Conservation (phyloP, 2,113 vertebrate genomes). For the Bothrops jararaca region DNA sequence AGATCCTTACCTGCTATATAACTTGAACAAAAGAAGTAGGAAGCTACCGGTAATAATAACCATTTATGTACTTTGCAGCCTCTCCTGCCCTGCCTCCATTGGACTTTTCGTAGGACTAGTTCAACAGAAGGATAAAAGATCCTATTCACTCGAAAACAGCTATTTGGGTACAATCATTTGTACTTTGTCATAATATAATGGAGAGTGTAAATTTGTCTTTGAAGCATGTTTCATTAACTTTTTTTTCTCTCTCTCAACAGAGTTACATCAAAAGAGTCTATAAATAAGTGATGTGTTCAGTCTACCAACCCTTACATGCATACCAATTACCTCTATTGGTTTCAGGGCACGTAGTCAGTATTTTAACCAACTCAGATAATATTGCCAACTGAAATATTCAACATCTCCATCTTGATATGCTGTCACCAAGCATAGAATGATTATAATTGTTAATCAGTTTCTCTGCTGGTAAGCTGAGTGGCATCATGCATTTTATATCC, state of each 20-base stretch:
- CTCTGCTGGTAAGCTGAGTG: slow-evolving; percentile 75
- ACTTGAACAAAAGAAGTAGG: slow-evolving; percentile 41
- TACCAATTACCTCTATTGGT: slow-evolving; percentile 81
- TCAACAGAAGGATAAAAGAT: slow-evolving; percentile 61
- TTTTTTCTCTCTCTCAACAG: slow-evolving; percentile 54
- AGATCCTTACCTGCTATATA: not conserved
- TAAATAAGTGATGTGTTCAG: slow-evolving; percentile 82
- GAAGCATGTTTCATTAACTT: slow-evolving; percentile 79
- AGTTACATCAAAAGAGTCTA: slow-evolving; percentile 80
- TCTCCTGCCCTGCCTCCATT: slow-evolving; percentile 18
- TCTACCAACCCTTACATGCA: slow-evolving; percentile 76
- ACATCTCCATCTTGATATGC: slow-evolving; percentile 77
- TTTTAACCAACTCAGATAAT: slow-evolving; percentile 81
- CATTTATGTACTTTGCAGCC: slow-evolving; percentile 33
- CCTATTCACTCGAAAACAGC: slow-evolving; percentile 68
- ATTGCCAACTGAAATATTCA: slow-evolving; percentile 82
- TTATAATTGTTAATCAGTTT: slow-evolving; percentile 85
- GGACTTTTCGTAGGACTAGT: slow-evolving; percentile 49
- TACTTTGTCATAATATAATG: slow-evolving; percentile 74
- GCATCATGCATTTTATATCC: slow-evolving; percentile 75
- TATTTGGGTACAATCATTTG: slow-evolving; percentile 76
- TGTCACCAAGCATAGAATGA: slow-evolving; percentile 74
- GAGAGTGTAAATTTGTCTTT: slow-evolving; percentile 78
- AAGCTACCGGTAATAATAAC: slow-evolving; percentile 48
- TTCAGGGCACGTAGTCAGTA: slow-evolving; percentile 81